Evolutionary conservation across 2,797 vertebrate species (phyloP).

Genomic region (Squalus acanthias): DNA sequence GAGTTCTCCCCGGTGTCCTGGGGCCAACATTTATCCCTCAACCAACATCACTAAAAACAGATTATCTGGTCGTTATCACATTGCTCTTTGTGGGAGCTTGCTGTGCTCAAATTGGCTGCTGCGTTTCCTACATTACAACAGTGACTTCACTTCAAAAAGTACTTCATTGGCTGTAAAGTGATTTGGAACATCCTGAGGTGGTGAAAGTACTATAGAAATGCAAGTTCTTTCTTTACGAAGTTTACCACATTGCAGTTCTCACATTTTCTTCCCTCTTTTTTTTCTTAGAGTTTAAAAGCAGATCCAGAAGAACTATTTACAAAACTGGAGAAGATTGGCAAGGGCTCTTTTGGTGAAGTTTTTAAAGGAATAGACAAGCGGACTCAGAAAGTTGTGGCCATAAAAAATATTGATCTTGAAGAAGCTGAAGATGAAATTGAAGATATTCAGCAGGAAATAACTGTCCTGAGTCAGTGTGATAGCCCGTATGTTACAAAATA

Average conservation of each 20-base stretch:
- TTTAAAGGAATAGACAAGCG: constrained; percentile 97
- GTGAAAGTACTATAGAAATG: not conserved
- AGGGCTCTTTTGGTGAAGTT: constrained; percentile 95
- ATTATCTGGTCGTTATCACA: not conserved
- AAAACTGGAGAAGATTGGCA: constrained; percentile 91
- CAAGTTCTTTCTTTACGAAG: not conserved
- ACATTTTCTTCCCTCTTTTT: not conserved
- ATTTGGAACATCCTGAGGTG: not conserved
- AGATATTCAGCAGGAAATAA: constrained; percentile 98
- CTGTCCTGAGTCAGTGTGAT: constrained; percentile 96
- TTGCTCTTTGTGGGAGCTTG: not conserved
- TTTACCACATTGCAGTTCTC: not conserved
- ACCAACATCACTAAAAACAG: not conserved
- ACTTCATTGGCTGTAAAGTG: not conserved
- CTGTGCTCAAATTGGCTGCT: not conserved
- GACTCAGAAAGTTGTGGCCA: constrained; percentile 93
- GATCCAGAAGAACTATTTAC: constrained; percentile 92
- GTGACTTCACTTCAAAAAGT: not conserved
- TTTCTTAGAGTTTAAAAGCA: constrained; percentile 73
- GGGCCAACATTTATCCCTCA: not conserved
- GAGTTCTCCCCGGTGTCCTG: not conserved
- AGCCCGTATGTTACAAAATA: constrained; percentile 97
- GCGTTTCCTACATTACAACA: not conserved
- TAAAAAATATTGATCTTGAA: constrained; percentile 97
- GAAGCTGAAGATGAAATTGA: constrained; percentile 98